Evolutionary conservation across 1,140 invertebrate genomes (phyloP).

Genomic region (Acyrthosiphon pisum): DNA sequence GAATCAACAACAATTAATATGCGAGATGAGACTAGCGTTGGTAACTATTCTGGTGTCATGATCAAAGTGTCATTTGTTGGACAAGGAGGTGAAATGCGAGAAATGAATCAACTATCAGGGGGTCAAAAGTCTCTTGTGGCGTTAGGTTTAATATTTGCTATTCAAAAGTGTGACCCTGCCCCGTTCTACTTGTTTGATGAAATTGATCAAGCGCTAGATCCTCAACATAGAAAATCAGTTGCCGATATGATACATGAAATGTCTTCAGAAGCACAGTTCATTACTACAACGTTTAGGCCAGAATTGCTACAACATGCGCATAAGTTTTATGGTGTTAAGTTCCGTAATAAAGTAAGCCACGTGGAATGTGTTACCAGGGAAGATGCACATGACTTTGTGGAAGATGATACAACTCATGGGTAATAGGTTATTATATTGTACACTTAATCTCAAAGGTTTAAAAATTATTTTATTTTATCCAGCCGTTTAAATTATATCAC

Average conservation of each 20-base stretch:
- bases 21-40: slow-evolving; percentile 70
- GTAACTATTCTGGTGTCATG: slow-evolving; percentile 82
- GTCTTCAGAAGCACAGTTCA: slow-evolving; percentile 95
- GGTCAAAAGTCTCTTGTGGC: slow-evolving; percentile 99
- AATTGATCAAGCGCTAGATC: slow-evolving; percentile 97
- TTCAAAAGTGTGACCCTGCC: slow-evolving; percentile 99
- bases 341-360: slow-evolving; percentile 95
- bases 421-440: slow-evolving; percentile 64
- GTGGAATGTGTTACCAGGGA: slow-evolving; percentile 89
- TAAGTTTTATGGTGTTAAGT: slow-evolving; percentile 99
- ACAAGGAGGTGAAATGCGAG: slow-evolving; percentile 83
- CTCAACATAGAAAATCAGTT: slow-evolving; percentile 95
- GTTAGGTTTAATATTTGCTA: slow-evolving; percentile 97
- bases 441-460: neutral
- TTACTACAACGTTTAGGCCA: slow-evolving; percentile 98
- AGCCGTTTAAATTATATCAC: neutral
- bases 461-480: neutral
- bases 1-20: slow-evolving; percentile 63
- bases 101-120: slow-evolving; percentile 99
- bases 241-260: slow-evolving; percentile 99
- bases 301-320: slow-evolving; percentile 96
- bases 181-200: slow-evolving; percentile 99
- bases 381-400: slow-evolving; percentile 97
- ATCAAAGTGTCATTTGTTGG: slow-evolving; percentile 76
- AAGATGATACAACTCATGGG: slow-evolving; percentile 93